A percentile compares a stretch with the other conserved stretches of the same genome.
Conservation (phyloP, 2,113 vertebrate genomes). For the Xerus inauris region DNA sequence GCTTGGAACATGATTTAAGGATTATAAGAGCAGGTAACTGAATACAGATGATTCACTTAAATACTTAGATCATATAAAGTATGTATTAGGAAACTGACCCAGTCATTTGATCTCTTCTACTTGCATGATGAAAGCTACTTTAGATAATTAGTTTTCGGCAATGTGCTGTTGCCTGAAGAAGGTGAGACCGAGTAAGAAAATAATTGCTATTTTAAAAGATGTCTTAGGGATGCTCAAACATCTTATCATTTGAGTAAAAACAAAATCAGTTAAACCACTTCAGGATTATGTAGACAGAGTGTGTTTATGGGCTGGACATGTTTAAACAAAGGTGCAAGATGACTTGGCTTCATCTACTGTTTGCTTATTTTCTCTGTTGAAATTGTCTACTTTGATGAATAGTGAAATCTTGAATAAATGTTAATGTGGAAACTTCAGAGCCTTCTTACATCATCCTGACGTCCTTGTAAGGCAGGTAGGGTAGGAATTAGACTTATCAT, state of each 20-base stretch:
- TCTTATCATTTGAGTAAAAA: neutral
- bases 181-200: neutral
- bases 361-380: neutral
- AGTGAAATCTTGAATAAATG: neutral
- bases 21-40: neutral
- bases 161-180: neutral
- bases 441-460: neutral
- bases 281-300: neutral
- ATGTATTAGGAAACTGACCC: neutral
- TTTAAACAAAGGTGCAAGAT: neutral
- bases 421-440: neutral
- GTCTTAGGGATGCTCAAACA: neutral
- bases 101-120: neutral
- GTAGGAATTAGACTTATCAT: neutral
- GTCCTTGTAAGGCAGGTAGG: neutral
- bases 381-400: neutral
- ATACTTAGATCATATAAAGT: neutral
- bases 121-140: neutral
- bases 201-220: neutral
- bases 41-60: neutral
- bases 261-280: neutral
- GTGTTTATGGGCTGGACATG: neutral
- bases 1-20: rapidly evolving
- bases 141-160: neutral
- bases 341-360: neutral